phyloP scores from a whole-genome alignment of 2,797 vertebrate species.

The Spea hammondii region DNA sequence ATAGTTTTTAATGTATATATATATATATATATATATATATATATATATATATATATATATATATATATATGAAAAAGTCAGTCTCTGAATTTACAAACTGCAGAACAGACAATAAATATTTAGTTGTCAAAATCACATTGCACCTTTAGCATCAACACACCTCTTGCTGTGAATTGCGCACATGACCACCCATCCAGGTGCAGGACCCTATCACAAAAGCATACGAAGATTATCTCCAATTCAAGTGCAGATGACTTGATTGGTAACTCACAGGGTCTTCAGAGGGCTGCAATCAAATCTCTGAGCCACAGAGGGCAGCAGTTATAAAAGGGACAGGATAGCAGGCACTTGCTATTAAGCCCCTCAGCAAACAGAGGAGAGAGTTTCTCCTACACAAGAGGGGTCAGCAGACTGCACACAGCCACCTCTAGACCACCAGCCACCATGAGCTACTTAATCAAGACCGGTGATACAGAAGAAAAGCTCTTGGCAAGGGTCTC shows the following conservation, averaged over 20 bases:
- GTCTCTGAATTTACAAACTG: too few species aligned
- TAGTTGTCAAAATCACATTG: too few species aligned
- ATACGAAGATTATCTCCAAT: slow-evolving; percentile 34
- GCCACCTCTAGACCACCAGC: background rate
- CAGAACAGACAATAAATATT: too few species aligned
- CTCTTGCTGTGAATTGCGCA: background rate
- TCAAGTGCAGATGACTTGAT: slow-evolving; percentile 33
- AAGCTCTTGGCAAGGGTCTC: slow-evolving; percentile 35
- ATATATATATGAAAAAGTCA: too few species aligned
- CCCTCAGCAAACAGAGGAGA: background rate
- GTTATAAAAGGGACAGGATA: slow-evolving; percentile 4
- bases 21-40: too few species aligned
- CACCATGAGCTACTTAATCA: slow-evolving; percentile 19
- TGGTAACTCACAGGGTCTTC: slow-evolving; percentile 7
- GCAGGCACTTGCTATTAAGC: slow-evolving; percentile 6
- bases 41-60: too few species aligned
- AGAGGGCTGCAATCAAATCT: background rate
- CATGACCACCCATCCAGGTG: slow-evolving; percentile 40
- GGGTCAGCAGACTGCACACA: background rate
- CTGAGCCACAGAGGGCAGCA: background rate
- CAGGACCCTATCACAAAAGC: slow-evolving; percentile 37
- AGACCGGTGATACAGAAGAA: background rate
- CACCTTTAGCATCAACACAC: background rate
- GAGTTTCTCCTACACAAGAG: background rate
- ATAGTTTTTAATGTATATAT: too few species aligned